Evolutionary conservation across 1,140 invertebrate genomes (phyloP), one percentile per base, ranked within the genome.

Genomic region (Drosophila guanche): DNA sequence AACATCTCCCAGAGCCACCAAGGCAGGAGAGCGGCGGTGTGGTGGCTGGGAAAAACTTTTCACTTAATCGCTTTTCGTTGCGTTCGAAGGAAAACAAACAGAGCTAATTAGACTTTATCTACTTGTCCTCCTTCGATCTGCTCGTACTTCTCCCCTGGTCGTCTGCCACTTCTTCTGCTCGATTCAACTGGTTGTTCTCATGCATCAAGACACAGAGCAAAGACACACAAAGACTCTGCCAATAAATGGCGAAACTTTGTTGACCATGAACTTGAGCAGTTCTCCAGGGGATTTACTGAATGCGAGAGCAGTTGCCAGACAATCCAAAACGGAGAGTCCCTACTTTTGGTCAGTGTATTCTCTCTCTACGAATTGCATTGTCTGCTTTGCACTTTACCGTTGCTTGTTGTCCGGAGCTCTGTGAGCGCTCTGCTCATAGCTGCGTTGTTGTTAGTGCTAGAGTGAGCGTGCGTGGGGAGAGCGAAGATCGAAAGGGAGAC

Each of bases 11-110:
- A 51, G n/a, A 3, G 8, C 29, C 33, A 0, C 27, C 25, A 37
- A 48, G 5, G 25, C 4, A 5, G 25, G 25, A 4, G 5, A 6
- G 29, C 7, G n/a, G 48, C 0, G 7, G n/a, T 40, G n/a, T 4
- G 3, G 3, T 12, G 33, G 43, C 33, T 46, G 59, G 46, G 46
- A 61, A 6, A 68, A 86, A 86, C 45, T 86, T 86, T 86, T 86
- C 81, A 86, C 83, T 86, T 86, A 86, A 86, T 86, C 81, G 83
- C 81, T 86, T 86, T 86, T 81, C 77, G 56, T 58, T 78, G 83
- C 83, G 73, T 81, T 86, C 67, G 54, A 77, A 74, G 60, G 73
- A 86, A 85, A 81, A 81, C 81, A 86, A 88, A 88, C 81, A 86
- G 63, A 81, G 77, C 77, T 86, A 86, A 86, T 86, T 86, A 88